Base-by-base conservation (phyloP, 2,888 invertebrate genomes). In the Lymantria dispar region DNA sequence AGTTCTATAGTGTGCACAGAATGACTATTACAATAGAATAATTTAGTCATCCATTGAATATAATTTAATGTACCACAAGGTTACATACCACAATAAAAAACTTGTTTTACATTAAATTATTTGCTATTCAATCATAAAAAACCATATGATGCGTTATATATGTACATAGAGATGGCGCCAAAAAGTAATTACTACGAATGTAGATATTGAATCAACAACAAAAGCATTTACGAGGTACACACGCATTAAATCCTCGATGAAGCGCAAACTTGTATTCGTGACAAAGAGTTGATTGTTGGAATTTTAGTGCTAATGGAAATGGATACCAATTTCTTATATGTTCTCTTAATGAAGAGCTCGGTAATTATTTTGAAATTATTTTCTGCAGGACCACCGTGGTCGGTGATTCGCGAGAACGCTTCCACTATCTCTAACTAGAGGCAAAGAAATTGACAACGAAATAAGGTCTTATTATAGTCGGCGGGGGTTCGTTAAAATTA, bases 401-500 rank as follows among this genome's bases (percentile, higher is more conserved):
- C 53, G 50, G 52, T 14, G 58, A 67, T 79, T 76, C 60, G 78
- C 76, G 64, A 71, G 36, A 65, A 47, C 58, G 57, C 55, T 60
- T 48, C 56, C 53, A 58, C 52, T 60, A 60, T 72, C 63, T 68
- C 72, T 73, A 76, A 70, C 69, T 62, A 74, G 72, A 82, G 76
- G 79, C 78, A 80, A 81, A 81, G 78, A 79, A 78, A 80, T 78
- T 72, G 74, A 81, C 77, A 77, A 76, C 76, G 73, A 79, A 83
- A 81, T 83, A 73, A 84, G 78, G 67, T 67, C 82, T 83, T 82
- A 83, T 88, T 84, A 85, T 83, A 79, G 76, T 79, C 87, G 81
- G 80, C 82, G 74, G 85, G 85, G 87, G 82, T 87, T 85, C 87
- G 83, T 87, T 85, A 85, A 85, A 86, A 87, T 85, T 85, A 86